Base-by-base conservation (phyloP, 2,888 invertebrate genomes). In the Drosophila demipolita region DNA sequence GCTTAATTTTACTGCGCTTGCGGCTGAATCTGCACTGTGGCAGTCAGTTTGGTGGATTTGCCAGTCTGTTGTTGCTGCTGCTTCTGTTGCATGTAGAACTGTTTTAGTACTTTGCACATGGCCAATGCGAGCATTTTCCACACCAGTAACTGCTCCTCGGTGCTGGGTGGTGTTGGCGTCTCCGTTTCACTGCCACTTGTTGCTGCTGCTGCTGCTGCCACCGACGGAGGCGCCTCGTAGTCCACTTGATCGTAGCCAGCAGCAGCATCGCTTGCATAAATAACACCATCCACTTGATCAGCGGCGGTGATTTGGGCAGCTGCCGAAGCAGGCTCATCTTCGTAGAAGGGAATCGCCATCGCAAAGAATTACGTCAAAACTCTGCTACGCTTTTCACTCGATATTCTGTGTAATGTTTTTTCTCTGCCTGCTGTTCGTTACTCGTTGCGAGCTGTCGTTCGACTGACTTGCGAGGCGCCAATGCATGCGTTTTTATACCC, bases 311-410 rank as follows among this genome's bases (percentile, higher is more conserved):
- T 20, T 65, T 82, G 78, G 57, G 71, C 60, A 38, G 72, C 49
- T 6, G 89, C 69, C 23, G 66, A 66, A 6, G 66, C 64, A 33
- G 82, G 69, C 66, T 91, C 82, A 53, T 92, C 91, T 68, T 91
- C 92, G 64, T 82, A 91, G 78, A 92, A 92, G 32, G 92, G 93
- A 73, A 92, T 91, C 23, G 92, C 92, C 92, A 92, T 92, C 59
- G 72, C 64, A 81, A 53, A 57, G 55, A 68, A 48, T 75, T 82
- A 80, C 75, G 72, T 72, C 59, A 70, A 77, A 66, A 62, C 26
- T 50, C n/a, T 48, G 17, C 17, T 52, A 49, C n/a, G 26, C 29
- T 54, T 35, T 61, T 55, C 52, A 62, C 73, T 50, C 23, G 17
- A 12, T 23, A 23, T 23, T 17, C 20, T 66, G 42, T 63, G 5